A percentile compares a stretch with the other conserved stretches of the same genome.
Conservation (phyloP, 2,797 vertebrate genomes). For the Gymnothorax reevesii region DNA sequence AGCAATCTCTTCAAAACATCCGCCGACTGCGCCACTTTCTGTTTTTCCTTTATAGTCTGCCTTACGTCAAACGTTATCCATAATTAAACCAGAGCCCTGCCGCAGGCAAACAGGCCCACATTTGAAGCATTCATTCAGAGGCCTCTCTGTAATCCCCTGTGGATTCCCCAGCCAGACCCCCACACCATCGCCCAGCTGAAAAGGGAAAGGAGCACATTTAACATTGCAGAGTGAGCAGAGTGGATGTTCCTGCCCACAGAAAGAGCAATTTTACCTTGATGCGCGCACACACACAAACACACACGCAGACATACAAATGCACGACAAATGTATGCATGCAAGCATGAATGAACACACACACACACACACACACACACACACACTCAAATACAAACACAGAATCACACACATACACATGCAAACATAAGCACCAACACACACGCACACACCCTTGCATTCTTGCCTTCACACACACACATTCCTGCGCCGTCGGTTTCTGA, state of each 20-base stretch:
- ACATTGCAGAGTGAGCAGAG: conserved; percentile 21
- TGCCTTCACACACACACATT: not conserved
- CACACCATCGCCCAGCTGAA: not conserved
- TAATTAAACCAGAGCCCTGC: conserved; percentile 45
- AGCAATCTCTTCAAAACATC: conserved; percentile 32
- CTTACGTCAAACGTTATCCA: conserved; percentile 45
- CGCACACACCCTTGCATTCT: not conserved
- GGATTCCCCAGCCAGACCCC: conserved; percentile 32
- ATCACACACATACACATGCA: conserved; percentile 9
- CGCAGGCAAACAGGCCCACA: conserved; percentile 31
- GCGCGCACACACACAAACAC: not conserved
- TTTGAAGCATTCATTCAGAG: conserved; percentile 47
- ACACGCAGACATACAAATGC: not conserved
- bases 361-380: not conserved
- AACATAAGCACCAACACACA: not conserved
- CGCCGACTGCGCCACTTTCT: conserved; percentile 15
- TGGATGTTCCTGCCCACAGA: not conserved
- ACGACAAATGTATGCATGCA: not conserved
- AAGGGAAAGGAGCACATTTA: conserved; percentile 28
- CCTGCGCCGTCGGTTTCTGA: not conserved
- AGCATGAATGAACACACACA: not conserved
- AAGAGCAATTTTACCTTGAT: conserved; percentile 12
- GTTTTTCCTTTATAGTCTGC: conserved; percentile 11
- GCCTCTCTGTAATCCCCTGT: conserved; percentile 40
- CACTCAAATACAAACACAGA: not conserved